phyloP scores from a whole-genome alignment of 2,797 vertebrate genomes.

The Rhodeus uyekii region DNA sequence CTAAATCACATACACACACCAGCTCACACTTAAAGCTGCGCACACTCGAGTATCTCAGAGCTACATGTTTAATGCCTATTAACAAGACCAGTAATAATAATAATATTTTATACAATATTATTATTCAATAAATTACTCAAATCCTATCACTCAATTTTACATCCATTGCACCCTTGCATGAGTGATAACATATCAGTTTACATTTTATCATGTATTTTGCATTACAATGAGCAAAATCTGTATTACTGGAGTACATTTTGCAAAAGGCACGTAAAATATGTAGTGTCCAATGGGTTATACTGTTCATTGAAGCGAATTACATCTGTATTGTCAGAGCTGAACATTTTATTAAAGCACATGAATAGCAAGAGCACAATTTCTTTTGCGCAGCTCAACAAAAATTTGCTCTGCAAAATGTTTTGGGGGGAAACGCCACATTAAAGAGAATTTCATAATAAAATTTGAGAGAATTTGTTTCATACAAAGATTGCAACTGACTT shows the following conservation, averaged over 20 bases:
- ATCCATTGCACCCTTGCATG: neutral
- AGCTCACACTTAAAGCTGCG: neutral
- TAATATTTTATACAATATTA: no score
- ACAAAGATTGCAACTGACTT: neutral
- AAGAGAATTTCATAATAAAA: neutral
- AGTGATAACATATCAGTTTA: neutral
- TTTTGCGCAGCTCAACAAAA: neutral
- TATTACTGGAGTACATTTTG: neutral
- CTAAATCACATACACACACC: neutral
- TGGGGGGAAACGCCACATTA: neutral
- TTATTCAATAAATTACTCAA: neutral
- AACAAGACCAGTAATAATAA: neutral
- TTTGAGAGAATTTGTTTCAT: neutral
- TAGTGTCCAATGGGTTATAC: neutral
- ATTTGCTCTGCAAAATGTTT: neutral
- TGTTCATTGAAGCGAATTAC: neutral
- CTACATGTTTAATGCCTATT: neutral
- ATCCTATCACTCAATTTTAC: neutral
- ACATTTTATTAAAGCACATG: neutral
- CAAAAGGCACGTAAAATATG: neutral
- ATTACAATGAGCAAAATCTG: neutral
- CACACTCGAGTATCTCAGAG: neutral
- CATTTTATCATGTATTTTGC: neutral
- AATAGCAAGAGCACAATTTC: neutral
- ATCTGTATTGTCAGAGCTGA: neutral